Base-by-base conservation (phyloP, 1,140 invertebrate species). In the Lucilia cuprina region DNA sequence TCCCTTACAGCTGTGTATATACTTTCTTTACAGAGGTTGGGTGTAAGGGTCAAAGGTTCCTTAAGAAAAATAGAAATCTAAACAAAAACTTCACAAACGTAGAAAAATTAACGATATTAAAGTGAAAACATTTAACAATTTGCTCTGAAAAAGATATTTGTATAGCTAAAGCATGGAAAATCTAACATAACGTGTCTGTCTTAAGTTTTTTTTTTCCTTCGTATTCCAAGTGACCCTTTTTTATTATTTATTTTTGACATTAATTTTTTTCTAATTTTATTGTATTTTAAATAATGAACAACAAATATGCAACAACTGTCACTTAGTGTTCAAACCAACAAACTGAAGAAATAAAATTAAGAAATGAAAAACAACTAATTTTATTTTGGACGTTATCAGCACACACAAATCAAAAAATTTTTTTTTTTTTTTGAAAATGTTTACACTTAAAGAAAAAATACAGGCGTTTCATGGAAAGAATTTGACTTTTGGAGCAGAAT, bases 221-320 rank as follows among this genome's bases (percentile, higher is more conserved):
- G 25, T 55, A 55, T 5, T 12, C n/a, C 4, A 70, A 70, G 65
- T 70, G 65, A 70, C 65, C 65, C 65, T 70, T 70, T 70, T 70
- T 55, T 55, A n/a, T 55, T 55, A 41, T 41, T 5, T 41, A 41
- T 41, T 41, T 41, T 41, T 41, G 5, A 41, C 0, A 41, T 41
- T 8, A 41, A 0, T 41, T 41, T 41, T 41, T 41, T 30, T 9
- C 9, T 55, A 55, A 55, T 55, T 7, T 41, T 41, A 10, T 41
- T 41, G 41, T 41, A 41, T 41, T 41, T 41, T 41, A 41, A 41
- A 55, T 55, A 17, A 55, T 55, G 50, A 55, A 55, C 50, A 55
- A 55, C 50, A 55, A 55, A 55, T 70, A 70, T 70, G 65, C 65
- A 70, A 70, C 65, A 70, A 70, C 65, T 70, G 65, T 70, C 65